Conservation (phyloP, 2,113 vertebrate genomes). For the Oncorhynchus keta region DNA sequence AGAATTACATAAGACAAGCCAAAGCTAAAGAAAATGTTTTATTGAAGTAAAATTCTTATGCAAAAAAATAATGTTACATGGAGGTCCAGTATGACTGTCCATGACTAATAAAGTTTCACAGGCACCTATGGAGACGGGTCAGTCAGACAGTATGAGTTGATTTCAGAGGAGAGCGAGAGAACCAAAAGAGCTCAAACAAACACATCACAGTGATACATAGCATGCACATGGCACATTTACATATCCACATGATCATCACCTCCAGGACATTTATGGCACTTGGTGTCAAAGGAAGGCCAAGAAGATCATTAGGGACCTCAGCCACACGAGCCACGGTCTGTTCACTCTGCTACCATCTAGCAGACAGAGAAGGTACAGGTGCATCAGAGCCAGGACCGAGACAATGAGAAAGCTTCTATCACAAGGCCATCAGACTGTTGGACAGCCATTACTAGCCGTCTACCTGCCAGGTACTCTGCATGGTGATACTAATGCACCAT, state of each 20-base stretch:
- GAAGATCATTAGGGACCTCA: too few relatives aligned
- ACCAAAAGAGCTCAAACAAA: neutral
- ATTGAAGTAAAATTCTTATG: neutral
- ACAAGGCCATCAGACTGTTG: too few relatives aligned
- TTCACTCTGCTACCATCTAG: too few relatives aligned
- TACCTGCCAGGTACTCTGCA: too few relatives aligned
- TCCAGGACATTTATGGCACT: too few relatives aligned
- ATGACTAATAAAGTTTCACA: conserved; percentile 10
- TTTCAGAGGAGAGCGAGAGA: neutral
- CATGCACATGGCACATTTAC: neutral
- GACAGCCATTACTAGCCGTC: too few relatives aligned
- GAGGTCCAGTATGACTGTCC: conserved; percentile 6
- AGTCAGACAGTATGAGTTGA: neutral
- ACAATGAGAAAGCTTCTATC: too few relatives aligned
- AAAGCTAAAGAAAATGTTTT: neutral
- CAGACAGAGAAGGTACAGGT: too few relatives aligned
- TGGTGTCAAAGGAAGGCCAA: too few relatives aligned
- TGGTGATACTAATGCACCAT: too few relatives aligned
- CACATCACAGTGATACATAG: neutral
- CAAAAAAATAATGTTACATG: neutral
- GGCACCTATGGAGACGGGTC: conserved; percentile 2
- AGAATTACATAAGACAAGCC: neutral
- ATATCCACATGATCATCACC: neutral
- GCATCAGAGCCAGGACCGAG: too few relatives aligned
- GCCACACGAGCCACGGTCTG: too few relatives aligned